Percentiles rank a stretch among this genome's conserved stretches.
Conservation (phyloP, 1,140 invertebrate genomes). For the Meloidogyne exigua region DNA sequence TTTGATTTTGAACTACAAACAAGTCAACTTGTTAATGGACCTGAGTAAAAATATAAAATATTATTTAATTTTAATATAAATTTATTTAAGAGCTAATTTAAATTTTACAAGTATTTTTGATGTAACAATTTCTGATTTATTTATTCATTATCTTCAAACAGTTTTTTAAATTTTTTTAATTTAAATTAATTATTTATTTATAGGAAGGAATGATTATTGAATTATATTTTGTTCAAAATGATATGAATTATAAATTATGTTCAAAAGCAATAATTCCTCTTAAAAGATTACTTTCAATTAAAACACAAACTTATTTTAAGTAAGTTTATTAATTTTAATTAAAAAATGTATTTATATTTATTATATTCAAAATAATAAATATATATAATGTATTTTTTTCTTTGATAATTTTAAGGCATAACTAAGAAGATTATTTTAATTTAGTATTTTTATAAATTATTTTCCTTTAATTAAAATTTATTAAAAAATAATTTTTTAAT, state of each 20-base stretch:
- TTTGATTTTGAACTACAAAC: conserved; percentile 62
- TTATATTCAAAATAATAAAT: no score
- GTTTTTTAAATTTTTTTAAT: conserved; percentile 31
- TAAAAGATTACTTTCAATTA: conserved; percentile 27
- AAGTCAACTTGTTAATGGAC: conserved; percentile 48
- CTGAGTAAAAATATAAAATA: conserved; percentile 35
- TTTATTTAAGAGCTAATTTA: conserved; percentile 39
- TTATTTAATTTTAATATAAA: conserved; percentile 12
- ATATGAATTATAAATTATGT: conserved; percentile 20
- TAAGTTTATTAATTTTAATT: neutral
- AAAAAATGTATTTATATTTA: neutral
- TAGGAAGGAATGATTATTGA: conserved; percentile 30
- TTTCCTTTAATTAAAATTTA: no score
- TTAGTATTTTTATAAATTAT: no score
- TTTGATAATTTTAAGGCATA: no score
- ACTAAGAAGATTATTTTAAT: no score
- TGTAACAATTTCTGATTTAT: conserved; percentile 54
- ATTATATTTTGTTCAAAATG: conserved; percentile 19
- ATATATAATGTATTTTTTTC: no score
- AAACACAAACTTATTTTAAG: conserved; percentile 23
- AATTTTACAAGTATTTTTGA: conserved; percentile 52
- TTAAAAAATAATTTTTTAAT: no score
- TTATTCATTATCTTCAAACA: conserved; percentile 59
- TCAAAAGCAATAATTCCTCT: conserved; percentile 21
- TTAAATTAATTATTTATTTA: neutral